Conservation (phyloP, 1,140 invertebrate species). For the Zeugodacus cucurbitae region DNA sequence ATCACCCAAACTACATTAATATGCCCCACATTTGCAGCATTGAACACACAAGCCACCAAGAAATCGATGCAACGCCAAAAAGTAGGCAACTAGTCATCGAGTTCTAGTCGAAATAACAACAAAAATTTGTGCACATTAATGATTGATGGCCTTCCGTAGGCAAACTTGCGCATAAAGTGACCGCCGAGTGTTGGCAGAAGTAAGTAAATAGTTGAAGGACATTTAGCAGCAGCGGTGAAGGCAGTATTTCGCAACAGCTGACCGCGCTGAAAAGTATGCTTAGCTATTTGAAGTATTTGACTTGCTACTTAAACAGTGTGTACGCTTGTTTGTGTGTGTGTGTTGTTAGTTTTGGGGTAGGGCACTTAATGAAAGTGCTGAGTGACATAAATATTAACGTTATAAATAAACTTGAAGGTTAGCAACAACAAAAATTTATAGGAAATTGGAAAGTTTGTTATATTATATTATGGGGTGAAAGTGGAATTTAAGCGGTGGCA, state of each 20-base stretch:
- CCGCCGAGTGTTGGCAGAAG: background rate
- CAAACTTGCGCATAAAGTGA: background rate
- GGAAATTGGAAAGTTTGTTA: no score
- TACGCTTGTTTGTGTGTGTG: background rate
- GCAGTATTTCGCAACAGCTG: constrained; percentile 13
- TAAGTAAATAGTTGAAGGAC: background rate
- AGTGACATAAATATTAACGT: background rate
- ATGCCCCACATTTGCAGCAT: background rate
- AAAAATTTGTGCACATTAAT: background rate
- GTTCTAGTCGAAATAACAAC: background rate
- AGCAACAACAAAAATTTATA: no score
- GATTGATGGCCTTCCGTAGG: background rate
- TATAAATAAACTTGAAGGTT: background rate
- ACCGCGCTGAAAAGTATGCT: background rate
- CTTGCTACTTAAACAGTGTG: background rate
- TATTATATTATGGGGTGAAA: no score
- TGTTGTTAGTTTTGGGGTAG: background rate
- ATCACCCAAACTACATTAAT: background rate
- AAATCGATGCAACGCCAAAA: constrained; percentile 14
- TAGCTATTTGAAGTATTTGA: background rate
- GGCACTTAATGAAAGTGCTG: background rate
- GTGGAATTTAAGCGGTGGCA: no score
- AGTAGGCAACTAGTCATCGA: background rate
- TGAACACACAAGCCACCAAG: background rate
- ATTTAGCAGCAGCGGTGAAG: background rate